Evolutionary conservation across 2,888 invertebrate genomes (phyloP).

Genomic region (Nephrotoma guestfalica): DNA sequence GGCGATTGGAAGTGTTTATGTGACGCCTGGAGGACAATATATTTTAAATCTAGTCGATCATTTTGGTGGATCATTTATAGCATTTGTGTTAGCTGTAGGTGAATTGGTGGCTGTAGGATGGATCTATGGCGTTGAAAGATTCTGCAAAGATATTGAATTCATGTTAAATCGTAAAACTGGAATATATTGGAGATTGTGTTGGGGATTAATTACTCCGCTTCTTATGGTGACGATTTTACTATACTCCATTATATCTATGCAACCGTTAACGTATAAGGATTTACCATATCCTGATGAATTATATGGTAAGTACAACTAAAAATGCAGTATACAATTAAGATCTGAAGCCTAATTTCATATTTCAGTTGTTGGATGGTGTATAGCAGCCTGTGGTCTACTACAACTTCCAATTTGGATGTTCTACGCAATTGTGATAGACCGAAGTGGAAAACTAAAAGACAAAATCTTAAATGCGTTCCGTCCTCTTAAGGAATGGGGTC

Average conservation of each 20-base stretch:
- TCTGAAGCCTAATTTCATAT: neutral
- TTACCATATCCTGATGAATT: constrained; percentile 44
- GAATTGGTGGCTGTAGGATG: constrained; percentile 57
- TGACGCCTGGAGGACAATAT: constrained; percentile 59
- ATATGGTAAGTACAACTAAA: constrained; percentile 36
- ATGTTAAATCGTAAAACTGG: constrained; percentile 57
- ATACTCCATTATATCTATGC: constrained; percentile 48
- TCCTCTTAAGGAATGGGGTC: constrained; percentile 42
- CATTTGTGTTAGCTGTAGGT: constrained; percentile 46
- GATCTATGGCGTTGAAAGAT: constrained; percentile 55
- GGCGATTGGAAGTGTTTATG: constrained; percentile 41
- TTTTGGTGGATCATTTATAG: constrained; percentile 61
- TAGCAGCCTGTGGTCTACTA: constrained; percentile 35
- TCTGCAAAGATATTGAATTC: constrained; percentile 61
- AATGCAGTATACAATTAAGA: neutral
- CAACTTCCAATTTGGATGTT: constrained; percentile 35
- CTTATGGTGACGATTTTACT: constrained; percentile 54
- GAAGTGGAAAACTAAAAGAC: neutral
- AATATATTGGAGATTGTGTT: constrained; percentile 66
- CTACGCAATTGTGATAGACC: constrained; percentile 24
- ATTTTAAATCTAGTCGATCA: constrained; percentile 56
- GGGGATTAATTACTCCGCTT: constrained; percentile 58
- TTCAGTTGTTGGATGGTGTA: constrained; percentile 33
- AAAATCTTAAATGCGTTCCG: constrained; percentile 33
- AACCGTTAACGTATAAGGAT: constrained; percentile 44